Base-by-base conservation (phyloP, 2,888 invertebrate genomes). In the Dicyrtomina minuta region DNA sequence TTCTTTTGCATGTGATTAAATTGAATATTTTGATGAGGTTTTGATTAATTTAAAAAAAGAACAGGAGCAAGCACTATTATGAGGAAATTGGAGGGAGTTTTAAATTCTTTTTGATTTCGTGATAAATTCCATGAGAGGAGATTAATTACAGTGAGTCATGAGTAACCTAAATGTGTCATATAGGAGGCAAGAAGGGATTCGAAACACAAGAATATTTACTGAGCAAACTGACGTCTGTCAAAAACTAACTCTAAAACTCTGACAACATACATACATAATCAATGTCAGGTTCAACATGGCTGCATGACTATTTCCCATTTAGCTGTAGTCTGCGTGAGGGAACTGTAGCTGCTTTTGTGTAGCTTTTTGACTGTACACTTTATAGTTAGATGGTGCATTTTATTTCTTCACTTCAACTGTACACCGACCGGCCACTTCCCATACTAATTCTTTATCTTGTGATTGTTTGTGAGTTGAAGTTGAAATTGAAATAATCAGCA, bases 131-230 rank as follows among this genome's bases (percentile, higher is more conserved):
- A 43, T 10, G 44, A 33, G 8, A 60, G 43, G 15, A 44, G 44
- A 43, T 53, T 53, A 22, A 33, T 33, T 33, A 8, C 33, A 5
- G 12, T 44, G 15, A n/a, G 44, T 60, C 60, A 20, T 22, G 22
- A 44, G 22, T 60, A 44, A 41, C 60, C 60, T 41, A 20, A 43
- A 44, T 60, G 44, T 60, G 60, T 60, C 60, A n/a, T n/a, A n/a
- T n/a, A 60, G 24, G 24, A 15, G 60, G 12, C 24, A 43, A 60
- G 44, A 60, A 60, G 33, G 44, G 44, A 60, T 44, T 20, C 59
- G 22, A 44, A 44, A 44, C n/a, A 44, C 17, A 49, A 49, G 1
- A 49, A 49, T 49, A 17, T n/a, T n/a, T n/a, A n/a, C 2, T 49
- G 8, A 22, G 13, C 24, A 22, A 24, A 53, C 22, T 46, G 46